Conservation (phyloP, 2,797 vertebrate species). For the Tragelaphus oryx region DNA sequence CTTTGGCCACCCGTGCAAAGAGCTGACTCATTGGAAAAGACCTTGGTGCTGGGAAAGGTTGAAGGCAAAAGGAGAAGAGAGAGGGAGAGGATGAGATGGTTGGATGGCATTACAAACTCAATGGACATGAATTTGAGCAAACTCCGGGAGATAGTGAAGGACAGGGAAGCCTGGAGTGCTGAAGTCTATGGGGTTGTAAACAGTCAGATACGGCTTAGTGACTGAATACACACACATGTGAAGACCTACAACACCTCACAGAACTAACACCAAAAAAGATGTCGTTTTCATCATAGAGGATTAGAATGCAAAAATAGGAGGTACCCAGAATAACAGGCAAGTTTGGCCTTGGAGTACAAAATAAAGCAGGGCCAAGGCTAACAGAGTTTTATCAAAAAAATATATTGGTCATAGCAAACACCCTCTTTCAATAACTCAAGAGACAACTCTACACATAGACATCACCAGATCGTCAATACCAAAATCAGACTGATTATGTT, state of each 20-base stretch:
- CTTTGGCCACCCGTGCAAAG: background rate
- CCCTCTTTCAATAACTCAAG: background rate
- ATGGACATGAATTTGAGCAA: background rate
- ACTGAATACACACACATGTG: background rate
- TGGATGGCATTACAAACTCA: background rate
- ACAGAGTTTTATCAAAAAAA: background rate
- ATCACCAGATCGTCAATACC: background rate
- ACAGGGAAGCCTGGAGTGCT: background rate
- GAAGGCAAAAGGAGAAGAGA: background rate
- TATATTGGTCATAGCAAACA: background rate
- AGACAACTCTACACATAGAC: background rate
- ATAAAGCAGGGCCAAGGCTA: background rate
- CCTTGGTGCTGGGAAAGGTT: background rate
- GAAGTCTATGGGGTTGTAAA: background rate
- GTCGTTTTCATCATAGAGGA: background rate
- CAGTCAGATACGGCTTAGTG: background rate
- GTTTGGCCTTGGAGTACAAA: background rate
- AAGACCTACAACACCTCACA: background rate
- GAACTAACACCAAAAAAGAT: background rate
- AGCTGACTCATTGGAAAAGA: background rate
- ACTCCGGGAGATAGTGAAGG: background rate
- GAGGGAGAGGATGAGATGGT: background rate
- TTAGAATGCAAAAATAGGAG: background rate
- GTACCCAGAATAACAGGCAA: background rate
- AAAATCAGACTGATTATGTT: background rate